Percentiles rank a stretch among this genome's conserved stretches.
Conservation (phyloP, 2,113 vertebrate genomes). For the Pollimyrus isidori region DNA sequence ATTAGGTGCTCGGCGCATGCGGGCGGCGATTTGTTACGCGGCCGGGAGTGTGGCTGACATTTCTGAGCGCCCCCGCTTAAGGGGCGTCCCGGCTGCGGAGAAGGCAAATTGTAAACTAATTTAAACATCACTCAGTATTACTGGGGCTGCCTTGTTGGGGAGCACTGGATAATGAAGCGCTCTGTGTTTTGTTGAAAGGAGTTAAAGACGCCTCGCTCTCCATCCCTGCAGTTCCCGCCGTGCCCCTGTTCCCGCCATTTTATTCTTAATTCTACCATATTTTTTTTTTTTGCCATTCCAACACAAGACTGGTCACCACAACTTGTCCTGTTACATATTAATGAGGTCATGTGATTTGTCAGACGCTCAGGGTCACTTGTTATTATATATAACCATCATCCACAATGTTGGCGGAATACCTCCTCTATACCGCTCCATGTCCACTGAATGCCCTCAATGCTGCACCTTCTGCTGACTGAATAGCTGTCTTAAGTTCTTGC, state of each 20-base stretch:
- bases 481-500: background rate
- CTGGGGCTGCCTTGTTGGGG: slow-evolving; percentile 85
- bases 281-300: background rate
- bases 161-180: slow-evolving; percentile 85
- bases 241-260: slow-evolving; percentile 37
- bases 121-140: slow-evolving; percentile 99
- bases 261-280: slow-evolving; percentile 44
- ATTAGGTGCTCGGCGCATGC: slow-evolving; percentile 95
- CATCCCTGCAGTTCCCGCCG: background rate
- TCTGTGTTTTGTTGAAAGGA: slow-evolving; percentile 37
- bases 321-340: slow-evolving; percentile 53
- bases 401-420: background rate
- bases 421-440: background rate
- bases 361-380: background rate
- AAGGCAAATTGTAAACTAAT: slow-evolving; percentile 99
- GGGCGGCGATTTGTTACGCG: slow-evolving; percentile 99
- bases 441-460: background rate
- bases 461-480: background rate
- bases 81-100: slow-evolving; percentile 86
- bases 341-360: slow-evolving; percentile 29
- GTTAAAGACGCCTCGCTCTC: slow-evolving; percentile 34
- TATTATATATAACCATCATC: background rate
- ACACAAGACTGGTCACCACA: background rate
- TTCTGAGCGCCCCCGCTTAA: slow-evolving; percentile 86
- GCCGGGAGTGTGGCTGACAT: slow-evolving; percentile 84